Base-by-base conservation (phyloP, 2,888 invertebrate species). In the Hypomecis punctinalis region DNA sequence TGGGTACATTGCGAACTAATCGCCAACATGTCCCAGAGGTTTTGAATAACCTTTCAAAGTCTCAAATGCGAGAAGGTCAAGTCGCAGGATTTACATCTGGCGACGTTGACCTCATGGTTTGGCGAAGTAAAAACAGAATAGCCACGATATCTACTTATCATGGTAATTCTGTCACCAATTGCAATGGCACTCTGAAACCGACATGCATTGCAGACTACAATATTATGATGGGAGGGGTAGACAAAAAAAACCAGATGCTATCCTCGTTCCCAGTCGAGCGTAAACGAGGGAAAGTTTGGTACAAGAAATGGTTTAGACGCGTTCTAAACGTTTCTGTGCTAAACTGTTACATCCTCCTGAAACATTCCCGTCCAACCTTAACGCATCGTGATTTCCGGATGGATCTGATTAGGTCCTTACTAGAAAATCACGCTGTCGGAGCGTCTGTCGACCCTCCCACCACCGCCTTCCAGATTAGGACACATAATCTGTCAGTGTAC, bases 201-300 rank as follows among this genome's bases (percentile, higher is more conserved):
- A 63, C 55, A 57, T 39, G 69, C 43, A 66, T 72, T 48, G 49
- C 39, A 0, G 72, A 70, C 45, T 70, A 70, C 39, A 72, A 68
- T 61, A 58, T 67, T 39, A 61, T 61, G 55, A 68, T 72, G 66
- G 62, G 59, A 39, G 59, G 60, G 53, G 62, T 67, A 42, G 70
- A 73, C 45, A 63, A 67, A 40, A 74, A 74, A 56, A 74, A 76
- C 47, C 76, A 76, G 49, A 57, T 63, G 13, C 55, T 67, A 6
- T 54, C 74, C 9, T 68, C 59, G 63, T 77, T 74, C 45, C 77
- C 74, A 5, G 61, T 75, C 5, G 77, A 76, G 58, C 36, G 75
- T 5, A 73, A 70, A 59, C 36, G 71, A n/a, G 66, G 67, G 6
- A 61, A 13, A 6, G 52, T 74, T 0, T 78, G 76, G 77, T 76